Conservation (phyloP, 2,888 invertebrate species). For the Lepetodrilus schrolli region DNA sequence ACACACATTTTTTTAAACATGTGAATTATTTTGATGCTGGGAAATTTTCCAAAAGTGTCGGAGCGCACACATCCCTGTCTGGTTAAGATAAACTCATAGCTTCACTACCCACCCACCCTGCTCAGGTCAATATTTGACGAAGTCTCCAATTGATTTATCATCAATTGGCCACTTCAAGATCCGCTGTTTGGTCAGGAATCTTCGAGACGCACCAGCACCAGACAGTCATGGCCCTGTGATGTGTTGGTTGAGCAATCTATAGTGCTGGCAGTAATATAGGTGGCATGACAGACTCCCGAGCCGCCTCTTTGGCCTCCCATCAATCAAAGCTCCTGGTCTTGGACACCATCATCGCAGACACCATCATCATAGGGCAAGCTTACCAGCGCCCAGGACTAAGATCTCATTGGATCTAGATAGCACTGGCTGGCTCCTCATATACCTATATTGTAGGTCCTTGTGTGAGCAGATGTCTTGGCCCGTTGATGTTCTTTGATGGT, state of each 20-base stretch:
- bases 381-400: too few species aligned
- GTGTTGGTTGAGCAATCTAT: conserved; percentile 22
- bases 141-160: conserved; percentile 3
- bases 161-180: conserved; percentile 14
- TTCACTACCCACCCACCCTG: conserved; percentile 19
- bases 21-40: conserved; percentile 17
- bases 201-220: not conserved
- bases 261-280: conserved; percentile 8
- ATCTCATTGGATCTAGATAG: too few species aligned
- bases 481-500: too few species aligned
- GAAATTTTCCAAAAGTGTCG: conserved; percentile 3
- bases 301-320: not conserved
- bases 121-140: conserved; percentile 19
- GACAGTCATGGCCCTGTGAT: not conserved
- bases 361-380: not conserved
- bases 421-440: too few species aligned
- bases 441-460: too few species aligned
- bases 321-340: not conserved
- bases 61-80: not conserved
- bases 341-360: not conserved
- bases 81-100: conserved; percentile 15
- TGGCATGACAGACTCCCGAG: not conserved
- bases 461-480: too few species aligned
- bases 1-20: too few species aligned
- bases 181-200: not conserved